Conservation (phyloP, 2,797 vertebrate species). For the Sebastes diaconus region DNA sequence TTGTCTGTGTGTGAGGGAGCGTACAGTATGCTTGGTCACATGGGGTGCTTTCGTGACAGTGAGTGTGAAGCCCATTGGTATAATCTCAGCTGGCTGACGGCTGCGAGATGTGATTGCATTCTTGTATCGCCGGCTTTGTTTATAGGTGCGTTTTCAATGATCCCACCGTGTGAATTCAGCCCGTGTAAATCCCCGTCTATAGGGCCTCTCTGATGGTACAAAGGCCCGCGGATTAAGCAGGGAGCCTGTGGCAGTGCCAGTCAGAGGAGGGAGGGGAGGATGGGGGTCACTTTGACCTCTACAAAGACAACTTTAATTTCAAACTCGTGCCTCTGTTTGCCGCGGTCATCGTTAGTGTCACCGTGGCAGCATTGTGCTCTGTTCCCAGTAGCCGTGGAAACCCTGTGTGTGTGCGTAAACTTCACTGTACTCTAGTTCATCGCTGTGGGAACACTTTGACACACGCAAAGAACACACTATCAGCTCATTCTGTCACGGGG, state of each 20-base stretch:
- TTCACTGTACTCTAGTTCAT: background rate
- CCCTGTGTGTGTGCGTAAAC: conserved; percentile 2
- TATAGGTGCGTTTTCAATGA: conserved; percentile 56
- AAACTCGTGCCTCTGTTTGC: conserved; percentile 44
- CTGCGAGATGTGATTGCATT: conserved; percentile 38
- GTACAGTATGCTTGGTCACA: background rate
- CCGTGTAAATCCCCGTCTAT: conserved; percentile 55
- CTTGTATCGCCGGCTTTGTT: conserved; percentile 57
- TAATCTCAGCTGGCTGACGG: conserved; percentile 44
- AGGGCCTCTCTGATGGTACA: conserved; percentile 56
- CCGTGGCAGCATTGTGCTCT: conserved; percentile 25
- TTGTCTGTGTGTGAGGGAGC: background rate
- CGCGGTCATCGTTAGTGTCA: conserved; percentile 7
- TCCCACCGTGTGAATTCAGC: conserved; percentile 55
- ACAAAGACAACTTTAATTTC: conserved; percentile 52
- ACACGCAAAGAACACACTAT: conserved; percentile 16
- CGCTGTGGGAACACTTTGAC: conserved; percentile 11
- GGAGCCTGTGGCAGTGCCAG: conserved; percentile 46
- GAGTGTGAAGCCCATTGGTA: conserved; percentile 27
- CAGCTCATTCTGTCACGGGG: conserved; percentile 5
- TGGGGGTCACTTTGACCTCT: conserved; percentile 48
- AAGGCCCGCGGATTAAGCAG: conserved; percentile 60
- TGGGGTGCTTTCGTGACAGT: conserved; percentile 30
- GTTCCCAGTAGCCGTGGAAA: conserved; percentile 29
- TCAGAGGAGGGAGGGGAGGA: background rate